Evolutionary conservation across 2,113 vertebrate species (phyloP), one percentile per base, ranked within the genome.

Genomic region (Epinephelus fuscoguttatus): DNA sequence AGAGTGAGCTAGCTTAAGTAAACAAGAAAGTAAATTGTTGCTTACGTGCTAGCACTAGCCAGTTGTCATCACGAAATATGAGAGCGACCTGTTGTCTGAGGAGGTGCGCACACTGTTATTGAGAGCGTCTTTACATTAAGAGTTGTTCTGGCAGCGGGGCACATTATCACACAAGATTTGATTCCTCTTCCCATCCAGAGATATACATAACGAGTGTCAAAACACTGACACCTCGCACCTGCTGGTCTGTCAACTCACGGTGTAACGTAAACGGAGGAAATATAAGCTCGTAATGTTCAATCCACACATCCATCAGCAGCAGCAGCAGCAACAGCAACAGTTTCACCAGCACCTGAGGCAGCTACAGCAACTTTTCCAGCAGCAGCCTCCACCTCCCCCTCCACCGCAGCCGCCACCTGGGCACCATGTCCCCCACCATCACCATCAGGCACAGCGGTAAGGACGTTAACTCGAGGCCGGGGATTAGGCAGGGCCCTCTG

Each of bases 291-390:
- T 89, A 70, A 98, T 99, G 98, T 98, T 97, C 93, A 97, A 95
- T 89, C 97, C 97, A 69, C 97, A 97, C 92, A 96, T 96, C 55
- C 95, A 95, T 27, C 95, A 95, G 19, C 95, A 95, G 5, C 94
- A 95, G 8, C 94, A 95, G 30, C 94, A 94, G 10, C 94, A 95
- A 2, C 96, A 97, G 89, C 96, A 96, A 70, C 96, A 97, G 89
- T 96, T 98, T 74, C 95, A 98, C 62, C 96, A 97, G 67, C 97
- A 97, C 68, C 95, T 97, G 79, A 97, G 97, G 74, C 98, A 97
- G 89, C 95, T 97, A 21, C 96, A 97, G 14, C 97, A 97, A 84
- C 96, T 97, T 88, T 93, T 96, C 80, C 96, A 97, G 9, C 96
- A 97, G 85, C 94, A 91, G 84, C 93, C 89, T 4, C 94, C 92